Evolutionary conservation across 1,140 invertebrate species (phyloP), one percentile per base, ranked within the genome.

Genomic region (Scylla paramamosain): DNA sequence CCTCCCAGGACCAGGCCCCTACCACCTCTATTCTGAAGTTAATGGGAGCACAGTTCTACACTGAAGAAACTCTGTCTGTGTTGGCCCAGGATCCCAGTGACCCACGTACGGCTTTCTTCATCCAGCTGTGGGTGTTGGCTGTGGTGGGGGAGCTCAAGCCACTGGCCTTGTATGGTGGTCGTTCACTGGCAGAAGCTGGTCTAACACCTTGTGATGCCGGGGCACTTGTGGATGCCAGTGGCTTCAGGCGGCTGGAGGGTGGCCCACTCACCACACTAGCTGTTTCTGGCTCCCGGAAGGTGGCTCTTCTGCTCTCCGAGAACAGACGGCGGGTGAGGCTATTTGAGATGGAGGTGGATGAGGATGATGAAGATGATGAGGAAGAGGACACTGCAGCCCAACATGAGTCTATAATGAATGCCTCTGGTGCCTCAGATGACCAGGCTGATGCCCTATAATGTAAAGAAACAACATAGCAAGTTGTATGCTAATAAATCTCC

Each of bases 271-370:
- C 94, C 20, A 29, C 94, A 12, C 3, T 95, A 46, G 98, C 98
- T 8, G 98, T 99, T 0, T 99, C 98, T 95, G 98, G 99, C 0
- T 97, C 98, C 16, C 97, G 99, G 77, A 99, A 99, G 97, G 98
- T 99, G 32, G 98, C 98, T 14, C 98, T 99, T 86, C 98, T 99
- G 93, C 97, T 99, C 16, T 98, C 98, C 28, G 98, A 98, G 96
- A 98, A 98, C 96, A 97, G 97, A 95, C 97, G 98, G 92, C 98
- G 98, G 97, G 98, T 99, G 83, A 97, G 98, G 95, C 97, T 99
- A 59, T 98, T 98, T 96, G 98, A 99, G 97, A 99, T 99, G 98
- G 99, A 99, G 97, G 98, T 98, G 0, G 94, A 95, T 46, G 98
- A 99, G 96, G 98, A 98, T 8, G 99, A 99, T 96, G 97, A 97